Evolutionary conservation across 2,113 vertebrate species (phyloP), one percentile per base, ranked within the genome.

Genomic region (Erinaceus europaeus): DNA sequence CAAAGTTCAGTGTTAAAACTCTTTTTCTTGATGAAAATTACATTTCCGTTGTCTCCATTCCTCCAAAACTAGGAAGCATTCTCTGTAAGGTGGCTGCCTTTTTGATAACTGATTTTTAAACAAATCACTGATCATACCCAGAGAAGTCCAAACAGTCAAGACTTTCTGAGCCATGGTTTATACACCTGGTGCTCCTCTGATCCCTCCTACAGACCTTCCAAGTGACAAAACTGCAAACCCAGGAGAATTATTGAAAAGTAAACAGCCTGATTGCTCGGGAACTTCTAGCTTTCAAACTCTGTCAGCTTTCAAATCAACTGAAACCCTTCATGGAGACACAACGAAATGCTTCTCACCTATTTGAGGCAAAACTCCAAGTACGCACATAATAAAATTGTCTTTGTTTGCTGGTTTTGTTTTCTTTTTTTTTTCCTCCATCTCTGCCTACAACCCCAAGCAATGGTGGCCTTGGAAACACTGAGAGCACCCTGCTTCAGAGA

Each of bases 361-460:
- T 53, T 32, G 57, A 69, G 32, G 29, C 34, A 12, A 40, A 85
- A 73, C 46, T 62, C 59, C 59, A 92, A 90, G 86, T 25, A 89
- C 2, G 2, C 25, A 83, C 76, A 78, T 52, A 81, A 38, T 27
- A 40, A 36, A 85, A 57, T 32, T 27, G 15, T 38, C 88, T 34
- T 50, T 76, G 32, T 36, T 44, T 72, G n/a, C 67, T 74, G 57
- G 23, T 25, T 25, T 55, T 4, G 20, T 34, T 74, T 91, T 38
- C 29, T 42, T 74, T 38, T 52, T 62, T 71, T 50, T 29, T 91
- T 89, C 20, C 21, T 61, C 38, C 88, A 57, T 73, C 90, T 59
- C 77, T 65, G 64, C 38, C 87, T 86, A 90, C 36, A 55, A 29
- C 90, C 62, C n/a, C 48, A 69, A 86, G 85, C 83, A 29, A 69